Conservation (phyloP, 2,888 invertebrate genomes). For the Diogma glabrata region DNA sequence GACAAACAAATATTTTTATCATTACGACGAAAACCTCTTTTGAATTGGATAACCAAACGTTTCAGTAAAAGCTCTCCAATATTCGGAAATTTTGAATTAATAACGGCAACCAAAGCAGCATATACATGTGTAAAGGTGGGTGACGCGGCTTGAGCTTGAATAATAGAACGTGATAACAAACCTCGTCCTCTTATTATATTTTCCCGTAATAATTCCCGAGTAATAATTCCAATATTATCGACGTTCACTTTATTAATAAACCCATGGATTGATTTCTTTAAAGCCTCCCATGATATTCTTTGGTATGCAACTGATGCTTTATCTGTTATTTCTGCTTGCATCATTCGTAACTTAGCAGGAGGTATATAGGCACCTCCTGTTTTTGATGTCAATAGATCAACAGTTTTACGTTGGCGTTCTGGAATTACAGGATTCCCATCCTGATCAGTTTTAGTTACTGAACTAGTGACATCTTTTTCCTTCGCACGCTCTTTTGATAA, state of each 20-base stretch:
- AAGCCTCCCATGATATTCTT: constrained; percentile 94
- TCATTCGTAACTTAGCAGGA: constrained; percentile 85
- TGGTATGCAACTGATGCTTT: constrained; percentile 93
- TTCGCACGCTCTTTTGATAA: too few species aligned
- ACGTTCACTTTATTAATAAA: constrained; percentile 96
- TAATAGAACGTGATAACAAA: constrained; percentile 80
- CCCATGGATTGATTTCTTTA: constrained; percentile 97
- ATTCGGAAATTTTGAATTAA: constrained; percentile 96
- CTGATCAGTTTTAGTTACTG: constrained; percentile 2
- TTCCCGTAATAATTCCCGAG: constrained; percentile 81
- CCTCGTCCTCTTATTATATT: constrained; percentile 95
- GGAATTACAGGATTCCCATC: constrained; percentile 22
- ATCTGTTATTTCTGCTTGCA: constrained; percentile 93
- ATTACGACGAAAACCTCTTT: constrained; percentile 83
- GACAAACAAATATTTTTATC: constrained; percentile 88
- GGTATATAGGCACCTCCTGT: constrained; percentile 97
- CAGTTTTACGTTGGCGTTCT: constrained; percentile 32
- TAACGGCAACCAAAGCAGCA: constrained; percentile 86
- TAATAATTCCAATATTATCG: constrained; percentile 85
- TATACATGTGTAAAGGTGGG: constrained; percentile 97
- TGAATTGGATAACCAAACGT: constrained; percentile 86
- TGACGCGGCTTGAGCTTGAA: constrained; percentile 94
- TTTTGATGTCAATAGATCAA: constrained; percentile 64
- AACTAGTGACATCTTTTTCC: too few species aligned
- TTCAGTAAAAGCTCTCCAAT: constrained; percentile 87